phyloP scores from a whole-genome alignment of 1,140 invertebrate species.

The Melanaphis sacchari region DNA sequence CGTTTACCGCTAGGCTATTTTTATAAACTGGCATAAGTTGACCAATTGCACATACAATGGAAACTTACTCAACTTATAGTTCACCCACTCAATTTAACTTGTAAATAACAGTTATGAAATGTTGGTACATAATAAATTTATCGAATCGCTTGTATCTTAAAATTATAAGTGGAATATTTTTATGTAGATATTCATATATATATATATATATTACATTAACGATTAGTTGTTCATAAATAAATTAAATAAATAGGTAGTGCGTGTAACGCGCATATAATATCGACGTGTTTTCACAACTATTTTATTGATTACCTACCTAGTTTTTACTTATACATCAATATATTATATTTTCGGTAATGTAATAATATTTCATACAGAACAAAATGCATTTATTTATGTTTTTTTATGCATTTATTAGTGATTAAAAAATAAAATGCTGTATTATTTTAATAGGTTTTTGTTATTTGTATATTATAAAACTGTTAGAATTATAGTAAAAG shows the following conservation, averaged over 20 bases:
- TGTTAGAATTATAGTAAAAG: background rate
- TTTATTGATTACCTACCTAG: background rate
- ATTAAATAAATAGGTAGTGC: background rate
- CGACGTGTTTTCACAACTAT: background rate
- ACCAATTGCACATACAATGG: constrained; percentile 12
- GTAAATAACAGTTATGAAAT: constrained; percentile 25
- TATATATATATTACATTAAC: background rate
- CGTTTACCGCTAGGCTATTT: background rate
- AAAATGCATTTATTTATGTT: background rate
- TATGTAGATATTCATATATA: background rate
- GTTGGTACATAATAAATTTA: background rate
- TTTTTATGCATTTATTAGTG: background rate
- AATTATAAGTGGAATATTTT: background rate
- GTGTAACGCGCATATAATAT: background rate
- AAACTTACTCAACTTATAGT: background rate
- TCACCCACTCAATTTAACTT: background rate
- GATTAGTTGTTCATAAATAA: background rate
- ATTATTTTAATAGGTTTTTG: background rate
- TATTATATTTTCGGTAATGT: background rate
- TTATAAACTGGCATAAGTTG: background rate
- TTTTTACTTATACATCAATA: background rate
- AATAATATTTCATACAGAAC: background rate
- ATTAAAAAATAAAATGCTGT: background rate
- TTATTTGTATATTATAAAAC: background rate
- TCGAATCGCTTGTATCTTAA: background rate